These are phyloP conservation scores for Bombus haemorrhoidalis DNA, from an alignment of 1,140 invertebrate genomes.

Conservation along the genomic window DNA sequence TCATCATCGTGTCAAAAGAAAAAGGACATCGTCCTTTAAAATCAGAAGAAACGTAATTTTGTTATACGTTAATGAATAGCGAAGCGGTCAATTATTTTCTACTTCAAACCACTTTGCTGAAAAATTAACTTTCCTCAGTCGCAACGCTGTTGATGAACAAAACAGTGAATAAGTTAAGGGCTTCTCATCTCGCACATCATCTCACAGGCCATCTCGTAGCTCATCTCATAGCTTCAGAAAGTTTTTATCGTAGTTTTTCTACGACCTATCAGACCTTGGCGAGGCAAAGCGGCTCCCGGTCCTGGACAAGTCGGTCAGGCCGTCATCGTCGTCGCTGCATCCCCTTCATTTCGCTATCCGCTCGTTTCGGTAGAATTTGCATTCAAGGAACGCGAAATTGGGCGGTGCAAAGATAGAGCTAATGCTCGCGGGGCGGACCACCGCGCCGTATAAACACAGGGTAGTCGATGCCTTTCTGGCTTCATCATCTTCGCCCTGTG, in stretches of 20 bases:
- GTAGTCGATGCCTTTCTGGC: conserved; percentile 73
- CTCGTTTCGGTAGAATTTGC: conserved; percentile 77
- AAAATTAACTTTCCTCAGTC: no score
- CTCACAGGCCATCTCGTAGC: background rate
- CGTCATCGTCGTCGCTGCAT: conserved; percentile 69
- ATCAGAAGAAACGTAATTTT: no score
- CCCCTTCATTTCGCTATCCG: conserved; percentile 75
- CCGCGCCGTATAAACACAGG: conserved; percentile 77
- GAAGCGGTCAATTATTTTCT: no score
- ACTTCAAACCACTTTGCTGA: no score
- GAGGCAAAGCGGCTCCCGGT: conserved; percentile 58
- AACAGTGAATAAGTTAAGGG: no score
- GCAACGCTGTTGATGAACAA: no score
- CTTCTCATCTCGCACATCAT: no score
- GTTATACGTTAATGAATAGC: no score
- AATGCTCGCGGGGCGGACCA: conserved; percentile 70
- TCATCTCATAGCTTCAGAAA: background rate
- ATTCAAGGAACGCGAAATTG: conserved; percentile 76
- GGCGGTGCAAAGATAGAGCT: conserved; percentile 74
- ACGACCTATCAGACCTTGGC: conserved; percentile 24
- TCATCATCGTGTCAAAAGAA: no score
- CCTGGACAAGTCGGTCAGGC: conserved; percentile 62
- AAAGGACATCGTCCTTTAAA: no score
- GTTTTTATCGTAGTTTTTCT: background rate
- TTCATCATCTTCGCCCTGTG: conserved; percentile 63